phyloP scores from a whole-genome alignment of 2,888 invertebrate genomes.

The Agriotes lineatus region DNA sequence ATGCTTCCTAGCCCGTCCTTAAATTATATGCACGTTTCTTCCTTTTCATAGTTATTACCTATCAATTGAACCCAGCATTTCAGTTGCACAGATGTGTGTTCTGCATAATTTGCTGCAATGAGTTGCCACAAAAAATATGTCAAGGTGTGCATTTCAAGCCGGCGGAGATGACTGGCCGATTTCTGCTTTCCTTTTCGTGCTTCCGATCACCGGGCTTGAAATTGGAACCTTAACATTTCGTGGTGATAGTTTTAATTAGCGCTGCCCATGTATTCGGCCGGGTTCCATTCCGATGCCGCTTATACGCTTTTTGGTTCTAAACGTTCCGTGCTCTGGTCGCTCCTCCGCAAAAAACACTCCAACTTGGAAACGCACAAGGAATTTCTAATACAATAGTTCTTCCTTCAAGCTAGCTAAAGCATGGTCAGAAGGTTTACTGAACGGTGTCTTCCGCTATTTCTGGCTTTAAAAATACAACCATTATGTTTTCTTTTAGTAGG shows the following conservation, averaged over 20 bases:
- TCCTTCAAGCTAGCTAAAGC: too few species aligned
- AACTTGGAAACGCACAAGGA: too few species aligned
- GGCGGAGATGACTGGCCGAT: constrained; percentile 11
- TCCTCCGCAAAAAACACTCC: too few species aligned
- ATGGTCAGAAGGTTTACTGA: too few species aligned
- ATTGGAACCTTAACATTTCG: constrained; percentile 21
- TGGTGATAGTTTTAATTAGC: constrained; percentile 17
- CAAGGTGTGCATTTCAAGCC: constrained; percentile 6
- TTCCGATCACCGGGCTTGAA: constrained; percentile 19
- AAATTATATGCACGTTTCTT: constrained; percentile 14
- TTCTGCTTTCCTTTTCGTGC: constrained; percentile 13
- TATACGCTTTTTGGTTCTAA: constrained; percentile 10
- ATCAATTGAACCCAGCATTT: constrained; percentile 1
- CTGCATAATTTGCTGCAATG: constrained; percentile 17
- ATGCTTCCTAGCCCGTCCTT: constrained; percentile 16
- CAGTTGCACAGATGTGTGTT: constrained; percentile 15
- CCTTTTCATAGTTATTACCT: constrained; percentile 12
- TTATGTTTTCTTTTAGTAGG: too few species aligned
- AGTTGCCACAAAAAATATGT: constrained; percentile 19
- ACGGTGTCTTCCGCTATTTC: too few species aligned
- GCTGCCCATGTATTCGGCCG: background rate
- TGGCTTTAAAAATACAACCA: too few species aligned
- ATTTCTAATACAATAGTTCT: too few species aligned
- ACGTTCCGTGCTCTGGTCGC: too few species aligned
- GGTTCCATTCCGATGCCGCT: constrained; percentile 3